Percentiles rank a stretch among this genome's conserved stretches.
Conservation (phyloP, 2,113 vertebrate genomes). For the Crotalus tigris region DNA sequence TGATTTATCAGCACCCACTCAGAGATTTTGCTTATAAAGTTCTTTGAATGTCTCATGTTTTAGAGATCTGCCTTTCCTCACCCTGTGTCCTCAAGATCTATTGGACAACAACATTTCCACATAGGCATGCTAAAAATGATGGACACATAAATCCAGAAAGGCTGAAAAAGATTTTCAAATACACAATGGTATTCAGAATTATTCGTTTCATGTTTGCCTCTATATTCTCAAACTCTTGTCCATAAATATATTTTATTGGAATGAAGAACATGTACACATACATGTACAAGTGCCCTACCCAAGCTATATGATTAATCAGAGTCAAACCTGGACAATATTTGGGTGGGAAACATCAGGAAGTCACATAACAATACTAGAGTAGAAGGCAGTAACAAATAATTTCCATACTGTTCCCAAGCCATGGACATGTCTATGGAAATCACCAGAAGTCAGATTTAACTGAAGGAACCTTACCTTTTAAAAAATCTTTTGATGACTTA, state of each 20-base stretch:
- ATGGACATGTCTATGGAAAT: not conserved
- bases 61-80: not conserved
- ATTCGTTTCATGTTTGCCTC: not conserved
- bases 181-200: not conserved
- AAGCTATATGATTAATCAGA: not conserved
- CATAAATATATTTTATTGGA: not conserved
- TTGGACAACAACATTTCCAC: not conserved
- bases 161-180: not conserved
- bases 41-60: not conserved
- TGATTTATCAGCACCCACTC: conserved; percentile 18
- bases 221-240: not conserved
- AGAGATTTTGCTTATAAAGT: not conserved
- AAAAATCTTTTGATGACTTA: not conserved
- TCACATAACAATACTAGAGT: not conserved
- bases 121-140: not conserved
- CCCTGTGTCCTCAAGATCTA: not conserved
- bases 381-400: not conserved
- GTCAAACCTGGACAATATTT: not conserved
- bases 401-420: not conserved
- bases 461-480: not conserved
- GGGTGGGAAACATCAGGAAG: not conserved
- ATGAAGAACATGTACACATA: not conserved
- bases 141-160: not conserved
- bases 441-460: not conserved
- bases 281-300: not conserved